Evolutionary conservation across 2,888 invertebrate species (phyloP), one percentile per base, ranked within the genome.

Genomic region (Saturnia pavonia): DNA sequence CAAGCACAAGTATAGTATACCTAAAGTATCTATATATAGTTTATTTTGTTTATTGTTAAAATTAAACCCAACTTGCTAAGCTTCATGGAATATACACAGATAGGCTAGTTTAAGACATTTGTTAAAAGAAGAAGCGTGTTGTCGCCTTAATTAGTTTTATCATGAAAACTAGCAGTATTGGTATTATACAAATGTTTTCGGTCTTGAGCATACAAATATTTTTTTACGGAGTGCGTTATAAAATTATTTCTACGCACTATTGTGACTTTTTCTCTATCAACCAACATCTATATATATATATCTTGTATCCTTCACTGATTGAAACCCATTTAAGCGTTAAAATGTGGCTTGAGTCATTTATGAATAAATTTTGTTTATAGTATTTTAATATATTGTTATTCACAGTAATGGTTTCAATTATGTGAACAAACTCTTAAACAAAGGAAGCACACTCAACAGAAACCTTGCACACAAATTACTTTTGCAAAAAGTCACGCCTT

Each of bases 1-100:
- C n/a, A 75, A 80, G 75, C 73, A 75, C 76, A 74, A 72, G 70
- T 40, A 48, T 65, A 72, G 70, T 40, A 40, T 65, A 22, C n/a
- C 22, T 54, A 25, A 45, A 63, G 43, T 27, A 60, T 60, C 9
- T 27, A 27, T 60, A 25, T 27, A 27, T 51, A 12, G 8, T 16
- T 27, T 25, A n/a, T n/a, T n/a, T 27, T 1, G 0, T 14, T 60
- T 25, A 60, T 60, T 27, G 14, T 27, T 27, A 60, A 27, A 27
- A 60, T 60, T 25, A 27, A 14, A 60, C 27, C 12, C 4, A 3
- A 27, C 22, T 51, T 54, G 25, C 3, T 27, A 27, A 27, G 57
- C 27, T 60, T 60, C 9, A 27, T 14, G 25, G 27, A n/a, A 11
- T 27, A 60, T n/a, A n/a, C n/a, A n/a, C 14, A 14, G 25, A 27